Percentiles rank a stretch among this genome's conserved stretches.
Evolutionary conservation across 2,888 invertebrate genomes (phyloP).

Genomic region (Drosophila greeni): DNA sequence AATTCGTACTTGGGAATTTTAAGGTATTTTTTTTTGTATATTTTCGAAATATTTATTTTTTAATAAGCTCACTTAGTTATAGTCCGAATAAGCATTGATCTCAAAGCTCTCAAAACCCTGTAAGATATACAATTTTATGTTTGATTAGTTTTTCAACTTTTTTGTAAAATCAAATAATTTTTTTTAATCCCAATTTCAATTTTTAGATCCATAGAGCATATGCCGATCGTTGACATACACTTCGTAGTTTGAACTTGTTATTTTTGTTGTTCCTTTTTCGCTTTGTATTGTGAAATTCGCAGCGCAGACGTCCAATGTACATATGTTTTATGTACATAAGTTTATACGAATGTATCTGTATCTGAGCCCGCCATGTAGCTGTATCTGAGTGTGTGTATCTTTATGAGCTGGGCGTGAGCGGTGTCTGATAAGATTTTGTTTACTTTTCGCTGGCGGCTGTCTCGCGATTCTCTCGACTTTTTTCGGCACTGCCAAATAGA

Average conservation of each 20-base stretch:
- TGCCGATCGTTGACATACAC: background rate
- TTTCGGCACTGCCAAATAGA: conserved; percentile 33
- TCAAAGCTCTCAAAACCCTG: background rate
- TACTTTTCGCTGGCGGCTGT: conserved; percentile 40
- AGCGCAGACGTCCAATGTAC: conserved; percentile 42
- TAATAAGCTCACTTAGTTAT: background rate
- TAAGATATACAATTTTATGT: too few relatives aligned
- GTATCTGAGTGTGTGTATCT: conserved; percentile 42
- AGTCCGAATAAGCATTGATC: background rate
- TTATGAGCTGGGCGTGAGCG: conserved; percentile 64
- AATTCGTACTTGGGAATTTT: background rate
- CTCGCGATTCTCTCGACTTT: conserved; percentile 32
- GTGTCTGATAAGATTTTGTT: conserved; percentile 46
- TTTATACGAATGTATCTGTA: conserved; percentile 24
- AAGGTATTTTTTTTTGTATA: background rate
- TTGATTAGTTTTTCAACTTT: background rate
- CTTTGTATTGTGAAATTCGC: conserved; percentile 56
- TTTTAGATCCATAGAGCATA: conserved; percentile 8
- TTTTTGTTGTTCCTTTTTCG: conserved; percentile 41
- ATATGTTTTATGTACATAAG: conserved; percentile 7
- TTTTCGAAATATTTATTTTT: background rate
- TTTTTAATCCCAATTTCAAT: background rate
- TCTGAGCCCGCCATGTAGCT: conserved; percentile 13
- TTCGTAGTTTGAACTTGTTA: background rate
- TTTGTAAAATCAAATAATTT: background rate